phyloP scores from a whole-genome alignment of 2,113 vertebrate genomes.

The Serinus canaria region DNA sequence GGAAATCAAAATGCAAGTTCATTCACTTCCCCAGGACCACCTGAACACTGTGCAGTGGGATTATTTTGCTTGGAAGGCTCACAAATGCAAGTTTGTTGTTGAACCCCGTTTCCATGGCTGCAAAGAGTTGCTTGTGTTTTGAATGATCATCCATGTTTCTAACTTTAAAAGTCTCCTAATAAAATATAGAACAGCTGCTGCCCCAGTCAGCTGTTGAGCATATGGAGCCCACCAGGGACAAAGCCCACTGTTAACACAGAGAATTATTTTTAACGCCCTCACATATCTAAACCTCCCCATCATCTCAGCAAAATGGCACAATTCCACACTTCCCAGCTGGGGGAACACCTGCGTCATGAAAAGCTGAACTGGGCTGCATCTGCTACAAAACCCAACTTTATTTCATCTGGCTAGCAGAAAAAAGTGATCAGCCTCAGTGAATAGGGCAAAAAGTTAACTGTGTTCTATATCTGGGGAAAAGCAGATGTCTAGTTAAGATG shows the following conservation, averaged over 20 bases:
- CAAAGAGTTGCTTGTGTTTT: slow-evolving; percentile 72
- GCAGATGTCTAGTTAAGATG: slow-evolving; percentile 73
- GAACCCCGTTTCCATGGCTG: slow-evolving; percentile 69
- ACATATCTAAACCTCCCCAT: slow-evolving; percentile 74
- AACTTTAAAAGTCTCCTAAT: slow-evolving; percentile 69
- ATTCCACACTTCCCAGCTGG: slow-evolving; percentile 74
- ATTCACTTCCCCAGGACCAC: slow-evolving; percentile 59
- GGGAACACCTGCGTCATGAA: slow-evolving; percentile 74
- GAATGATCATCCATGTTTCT: slow-evolving; percentile 64
- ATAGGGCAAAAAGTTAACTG: slow-evolving; percentile 68
- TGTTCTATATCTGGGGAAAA: slow-evolving; percentile 63
- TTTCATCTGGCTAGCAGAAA: slow-evolving; percentile 74
- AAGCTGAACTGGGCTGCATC: slow-evolving; percentile 66
- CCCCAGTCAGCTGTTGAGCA: slow-evolving; percentile 62
- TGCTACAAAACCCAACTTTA: slow-evolving; percentile 59
- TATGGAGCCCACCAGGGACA: slow-evolving; percentile 74
- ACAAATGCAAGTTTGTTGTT: slow-evolving; percentile 74
- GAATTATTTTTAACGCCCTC: slow-evolving; percentile 78
- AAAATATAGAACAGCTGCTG: slow-evolving; percentile 79
- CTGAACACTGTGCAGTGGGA: slow-evolving; percentile 61
- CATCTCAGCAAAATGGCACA: slow-evolving; percentile 70
- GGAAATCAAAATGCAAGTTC: slow-evolving; percentile 50
- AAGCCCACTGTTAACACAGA: slow-evolving; percentile 66
- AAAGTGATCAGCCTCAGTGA: slow-evolving; percentile 63
- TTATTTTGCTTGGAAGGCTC: slow-evolving; percentile 70